Percentiles rank a stretch among this genome's conserved stretches.
phyloP scores from a whole-genome alignment of 2,888 invertebrate species.

The Pemphredon lugubris region DNA sequence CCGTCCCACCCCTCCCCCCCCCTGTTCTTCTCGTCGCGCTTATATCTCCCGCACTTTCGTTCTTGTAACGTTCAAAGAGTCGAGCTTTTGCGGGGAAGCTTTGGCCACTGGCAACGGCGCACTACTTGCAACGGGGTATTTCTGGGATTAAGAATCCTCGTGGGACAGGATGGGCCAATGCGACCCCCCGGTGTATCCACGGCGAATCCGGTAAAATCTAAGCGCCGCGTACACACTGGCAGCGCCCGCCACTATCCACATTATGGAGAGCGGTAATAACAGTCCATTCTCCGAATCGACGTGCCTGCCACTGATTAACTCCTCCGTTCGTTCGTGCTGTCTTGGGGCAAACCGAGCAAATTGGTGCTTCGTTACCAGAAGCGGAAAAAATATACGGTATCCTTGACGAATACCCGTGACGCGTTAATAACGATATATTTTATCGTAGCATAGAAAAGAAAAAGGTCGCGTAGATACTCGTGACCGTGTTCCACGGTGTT shows the following conservation, averaged over 20 bases:
- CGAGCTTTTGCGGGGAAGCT: slow-evolving; percentile 53
- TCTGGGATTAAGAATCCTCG: slow-evolving; percentile 62
- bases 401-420: no score
- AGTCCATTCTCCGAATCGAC: no score
- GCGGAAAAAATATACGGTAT: no score
- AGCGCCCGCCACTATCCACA: neutral
- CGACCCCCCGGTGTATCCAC: neutral
- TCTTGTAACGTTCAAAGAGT: slow-evolving; percentile 43
- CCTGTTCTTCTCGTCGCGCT: slow-evolving; percentile 13
- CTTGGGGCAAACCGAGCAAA: no score
- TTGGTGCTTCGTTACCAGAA: no score
- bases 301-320: no score
- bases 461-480: no score
- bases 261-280: neutral
- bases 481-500: no score
- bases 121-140: slow-evolving; percentile 51
- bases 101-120: slow-evolving; percentile 38
- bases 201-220: slow-evolving; percentile 32
- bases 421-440: no score
- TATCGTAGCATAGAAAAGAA: no score
- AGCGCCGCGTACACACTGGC: slow-evolving; percentile 1
- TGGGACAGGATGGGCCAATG: slow-evolving; percentile 20
- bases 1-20: neutral
- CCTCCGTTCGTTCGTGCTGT: no score
- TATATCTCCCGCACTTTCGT: slow-evolving; percentile 36